phyloP scores from a whole-genome alignment of 2,888 invertebrate genomes.

The Dynastes maya region DNA sequence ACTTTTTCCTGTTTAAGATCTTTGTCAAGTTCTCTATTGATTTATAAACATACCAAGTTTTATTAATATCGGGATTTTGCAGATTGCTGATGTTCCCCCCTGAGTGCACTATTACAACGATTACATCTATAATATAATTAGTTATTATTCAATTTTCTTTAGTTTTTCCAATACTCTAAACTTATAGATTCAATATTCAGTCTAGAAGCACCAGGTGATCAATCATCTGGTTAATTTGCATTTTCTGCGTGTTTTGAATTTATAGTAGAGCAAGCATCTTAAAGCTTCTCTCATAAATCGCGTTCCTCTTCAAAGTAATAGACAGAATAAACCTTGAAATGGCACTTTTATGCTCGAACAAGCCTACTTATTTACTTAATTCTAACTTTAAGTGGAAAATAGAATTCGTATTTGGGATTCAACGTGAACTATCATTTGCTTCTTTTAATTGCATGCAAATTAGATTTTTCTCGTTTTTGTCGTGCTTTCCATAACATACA shows the following conservation, averaged over 20 bases:
- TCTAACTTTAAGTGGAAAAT: not conserved
- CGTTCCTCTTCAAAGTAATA: not conserved
- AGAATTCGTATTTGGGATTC: not conserved
- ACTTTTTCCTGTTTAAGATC: too few relatives aligned
- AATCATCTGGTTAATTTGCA: constrained; percentile 38
- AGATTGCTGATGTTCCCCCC: too few relatives aligned
- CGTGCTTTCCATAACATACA: too few relatives aligned
- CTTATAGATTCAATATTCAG: not conserved
- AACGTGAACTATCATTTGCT: too few relatives aligned
- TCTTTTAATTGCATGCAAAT: too few relatives aligned
- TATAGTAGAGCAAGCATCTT: constrained; percentile 30
- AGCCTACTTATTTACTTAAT: constrained; percentile 3
- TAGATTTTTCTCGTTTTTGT: too few relatives aligned
- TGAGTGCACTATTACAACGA: not conserved
- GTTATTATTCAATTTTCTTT: not conserved
- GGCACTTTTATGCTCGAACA: not conserved
- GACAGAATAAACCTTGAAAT: constrained; percentile 3
- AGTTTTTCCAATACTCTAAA: not conserved
- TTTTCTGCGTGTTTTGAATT: constrained; percentile 25
- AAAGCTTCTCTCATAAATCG: not conserved
- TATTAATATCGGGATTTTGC: not conserved
- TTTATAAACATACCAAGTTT: not conserved
- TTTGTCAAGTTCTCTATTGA: not conserved
- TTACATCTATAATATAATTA: not conserved
- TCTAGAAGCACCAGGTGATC: constrained; percentile 22